Evolutionary conservation across 2,113 vertebrate genomes (phyloP), one percentile per base, ranked within the genome.

Genomic region (Anguilla japonica): DNA sequence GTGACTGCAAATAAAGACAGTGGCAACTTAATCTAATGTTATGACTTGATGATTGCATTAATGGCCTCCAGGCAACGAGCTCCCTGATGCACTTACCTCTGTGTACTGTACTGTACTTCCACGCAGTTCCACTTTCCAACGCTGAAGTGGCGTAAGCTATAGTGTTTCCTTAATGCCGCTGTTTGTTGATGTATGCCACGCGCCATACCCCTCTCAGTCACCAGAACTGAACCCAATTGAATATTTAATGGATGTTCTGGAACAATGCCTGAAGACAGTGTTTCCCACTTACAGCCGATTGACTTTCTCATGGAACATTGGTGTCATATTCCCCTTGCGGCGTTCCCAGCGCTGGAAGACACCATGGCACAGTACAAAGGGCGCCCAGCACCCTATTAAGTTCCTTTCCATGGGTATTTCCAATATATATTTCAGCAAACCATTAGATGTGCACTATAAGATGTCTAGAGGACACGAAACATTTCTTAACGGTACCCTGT

Each of bases 111-210:
- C 83, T 43, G 40, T 6, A 11, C 83, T 22, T n/a, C 16, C 29
- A 79, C 7, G 46, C 34, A 40, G 16, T 22, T 79, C 71, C 75
- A 56, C 43, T 79, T 22, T 8, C 84, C 34, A 22, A 13, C 29
- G 26, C 14, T 57, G 56, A 78, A 56, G 22, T 6, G 20, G 40
- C 15, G 67, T 20, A 4, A 11, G 39, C 15, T 85, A 79, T 29
- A 57, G 8, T 26, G 34, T 39, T 46, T 26, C 75, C 40, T 57
- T 85, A 79, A 80, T 85, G 56, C 40, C 78, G 41, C 41, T 57
- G 84, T 80, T 43, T 85, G 75, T n/a, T 80, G 29, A 60, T 79
- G 29, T 34, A 40, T 85, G 39, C 16, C 84, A 53, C 13, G 13
- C 9, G 50, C 50, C 50, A 14, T 14, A 14, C 50, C 50, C 50